These are phyloP conservation scores for Sinosuthora webbiana DNA, from an alignment of 2,113 vertebrate genomes.

Conservation along the genomic window DNA sequence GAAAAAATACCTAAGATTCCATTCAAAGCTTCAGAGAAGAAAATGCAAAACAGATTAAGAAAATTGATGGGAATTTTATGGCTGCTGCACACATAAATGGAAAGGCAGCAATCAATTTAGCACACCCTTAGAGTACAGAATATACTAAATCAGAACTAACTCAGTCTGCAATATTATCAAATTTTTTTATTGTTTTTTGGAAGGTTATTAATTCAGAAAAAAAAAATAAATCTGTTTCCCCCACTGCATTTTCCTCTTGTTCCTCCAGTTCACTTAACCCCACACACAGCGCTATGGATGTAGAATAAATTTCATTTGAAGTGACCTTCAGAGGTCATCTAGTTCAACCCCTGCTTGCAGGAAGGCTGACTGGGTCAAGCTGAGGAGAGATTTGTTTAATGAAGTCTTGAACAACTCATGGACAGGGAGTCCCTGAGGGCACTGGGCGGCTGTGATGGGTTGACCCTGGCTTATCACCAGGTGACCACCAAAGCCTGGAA, in stretches of 20 bases:
- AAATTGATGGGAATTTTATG: conserved; percentile 71
- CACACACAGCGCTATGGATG: background rate
- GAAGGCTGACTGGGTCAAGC: background rate
- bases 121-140: background rate
- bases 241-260: background rate
- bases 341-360: background rate
- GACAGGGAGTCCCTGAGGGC: background rate
- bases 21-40: conserved; percentile 55
- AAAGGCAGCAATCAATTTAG: conserved; percentile 43
- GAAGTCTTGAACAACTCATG: background rate
- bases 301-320: background rate
- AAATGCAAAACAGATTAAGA: conserved; percentile 64
- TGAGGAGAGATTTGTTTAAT: background rate
- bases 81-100: conserved; percentile 40
- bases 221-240: background rate
- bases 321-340: background rate
- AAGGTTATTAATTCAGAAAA: background rate
- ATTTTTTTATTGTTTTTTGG: background rate
- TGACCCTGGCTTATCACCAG: background rate
- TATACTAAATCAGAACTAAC: conserved; percentile 51
- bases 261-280: background rate
- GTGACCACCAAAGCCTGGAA: background rate
- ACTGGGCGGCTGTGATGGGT: background rate
- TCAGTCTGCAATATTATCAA: conserved; percentile 7
- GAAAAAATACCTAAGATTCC: conserved; percentile 45